Evolutionary conservation across 2,888 invertebrate species (phyloP).

Genomic region (Melieria picta): DNA sequence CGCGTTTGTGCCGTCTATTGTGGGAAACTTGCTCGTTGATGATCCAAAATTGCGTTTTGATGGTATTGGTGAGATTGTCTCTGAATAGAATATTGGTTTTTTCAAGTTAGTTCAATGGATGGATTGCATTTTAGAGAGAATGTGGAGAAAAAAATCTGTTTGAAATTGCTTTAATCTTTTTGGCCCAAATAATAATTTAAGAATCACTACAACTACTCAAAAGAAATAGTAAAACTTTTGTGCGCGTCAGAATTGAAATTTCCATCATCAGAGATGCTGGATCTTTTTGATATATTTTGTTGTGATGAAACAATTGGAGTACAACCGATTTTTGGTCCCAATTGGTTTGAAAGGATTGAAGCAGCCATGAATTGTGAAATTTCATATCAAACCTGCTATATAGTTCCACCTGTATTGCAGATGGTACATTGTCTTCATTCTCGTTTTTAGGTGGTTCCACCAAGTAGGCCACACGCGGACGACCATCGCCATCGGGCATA

Average conservation of each 20-base stretch:
- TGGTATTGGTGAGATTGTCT: no score
- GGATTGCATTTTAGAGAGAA: not conserved
- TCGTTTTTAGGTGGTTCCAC: constrained; percentile 59
- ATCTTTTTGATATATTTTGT: no score
- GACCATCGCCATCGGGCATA: constrained; percentile 65
- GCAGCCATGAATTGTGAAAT: constrained; percentile 37
- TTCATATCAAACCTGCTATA: constrained; percentile 54
- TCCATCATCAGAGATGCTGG: no score
- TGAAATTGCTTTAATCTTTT: not conserved
- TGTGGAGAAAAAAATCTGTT: constrained; percentile 36
- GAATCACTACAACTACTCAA: no score
- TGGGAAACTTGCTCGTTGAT: no score
- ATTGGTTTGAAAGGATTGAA: constrained; percentile 47
- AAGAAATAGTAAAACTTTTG: no score
- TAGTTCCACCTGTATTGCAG: constrained; percentile 57
- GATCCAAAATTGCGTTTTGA: no score
- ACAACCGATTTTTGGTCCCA: constrained; percentile 45
- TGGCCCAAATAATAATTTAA: no score
- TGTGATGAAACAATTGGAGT: no score
- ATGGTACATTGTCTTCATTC: constrained; percentile 51
- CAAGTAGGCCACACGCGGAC: constrained; percentile 62
- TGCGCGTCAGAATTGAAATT: no score
- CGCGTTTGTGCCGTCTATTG: constrained; percentile 38
- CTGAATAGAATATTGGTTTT: no score
- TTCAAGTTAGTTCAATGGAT: not conserved